Conservation (phyloP, 30 jellyfish, hydroid and myxozoan species). For the Aurelia sp. region DNA sequence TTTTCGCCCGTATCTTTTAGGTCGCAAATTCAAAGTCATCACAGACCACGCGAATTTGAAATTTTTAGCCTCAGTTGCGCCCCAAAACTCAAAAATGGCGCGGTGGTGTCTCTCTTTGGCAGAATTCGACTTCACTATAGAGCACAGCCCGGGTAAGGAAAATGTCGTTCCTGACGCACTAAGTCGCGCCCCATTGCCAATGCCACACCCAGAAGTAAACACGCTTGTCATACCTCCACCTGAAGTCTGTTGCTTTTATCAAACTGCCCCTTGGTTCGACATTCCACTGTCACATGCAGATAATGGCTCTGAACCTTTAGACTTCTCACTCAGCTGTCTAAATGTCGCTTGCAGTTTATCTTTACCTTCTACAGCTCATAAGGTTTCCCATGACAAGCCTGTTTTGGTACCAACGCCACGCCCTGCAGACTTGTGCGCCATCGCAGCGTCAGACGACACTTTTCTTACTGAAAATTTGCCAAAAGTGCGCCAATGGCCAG, state of each 20-base stretch:
- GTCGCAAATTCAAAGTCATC: no score
- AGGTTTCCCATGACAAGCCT: background rate
- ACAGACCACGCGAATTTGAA: no score
- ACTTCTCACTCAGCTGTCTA: background rate
- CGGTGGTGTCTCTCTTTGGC: no score
- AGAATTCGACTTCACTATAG: no score
- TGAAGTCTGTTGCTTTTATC: background rate
- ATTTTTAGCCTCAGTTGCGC: no score
- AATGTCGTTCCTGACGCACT: slow-evolving; percentile 46
- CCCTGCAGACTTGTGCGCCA: no score
- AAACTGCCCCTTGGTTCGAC: background rate
- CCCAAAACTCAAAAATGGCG: no score
- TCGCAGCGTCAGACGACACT: no score
- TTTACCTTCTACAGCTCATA: background rate
- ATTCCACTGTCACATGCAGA: background rate
- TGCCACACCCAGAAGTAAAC: background rate
- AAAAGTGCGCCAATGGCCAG: no score
- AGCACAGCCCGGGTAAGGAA: no score
- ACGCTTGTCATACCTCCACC: slow-evolving; percentile 8
- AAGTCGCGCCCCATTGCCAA: slow-evolving; percentile 48
- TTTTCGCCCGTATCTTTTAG: no score
- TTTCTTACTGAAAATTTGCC: no score
- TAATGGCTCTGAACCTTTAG: background rate
- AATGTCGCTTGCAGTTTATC: background rate
- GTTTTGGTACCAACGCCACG: background rate